Percentiles rank a stretch among this genome's conserved stretches.
Conservation (phyloP, 2,797 vertebrate genomes). For the Esox lucius region DNA sequence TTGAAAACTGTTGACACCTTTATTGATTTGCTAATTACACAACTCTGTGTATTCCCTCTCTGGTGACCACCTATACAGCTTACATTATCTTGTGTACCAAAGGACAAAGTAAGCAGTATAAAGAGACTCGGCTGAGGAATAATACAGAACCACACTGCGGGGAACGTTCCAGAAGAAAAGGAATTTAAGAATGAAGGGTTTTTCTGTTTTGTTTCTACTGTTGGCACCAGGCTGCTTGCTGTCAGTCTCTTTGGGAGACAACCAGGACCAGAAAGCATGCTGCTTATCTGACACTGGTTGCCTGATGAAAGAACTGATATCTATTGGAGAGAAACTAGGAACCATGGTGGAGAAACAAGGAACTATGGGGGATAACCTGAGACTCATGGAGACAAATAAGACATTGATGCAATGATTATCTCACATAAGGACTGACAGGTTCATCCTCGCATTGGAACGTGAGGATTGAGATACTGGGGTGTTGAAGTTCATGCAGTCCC, state of each 20-base stretch:
- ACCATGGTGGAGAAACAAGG: slow-evolving; percentile 37
- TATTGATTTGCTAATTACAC: too few species aligned
- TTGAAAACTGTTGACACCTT: too few species aligned
- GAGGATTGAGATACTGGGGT: too few species aligned
- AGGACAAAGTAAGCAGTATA: neutral
- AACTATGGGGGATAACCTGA: slow-evolving; percentile 38
- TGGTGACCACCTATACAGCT: too few species aligned
- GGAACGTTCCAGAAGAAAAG: slow-evolving; percentile 6
- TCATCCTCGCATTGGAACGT: too few species aligned
- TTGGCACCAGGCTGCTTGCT: slow-evolving; percentile 16
- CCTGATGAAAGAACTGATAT: slow-evolving; percentile 24
- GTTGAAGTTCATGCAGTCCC: too few species aligned
- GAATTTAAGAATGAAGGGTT: slow-evolving; percentile 34
- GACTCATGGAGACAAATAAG: too few species aligned
- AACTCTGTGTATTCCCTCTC: too few species aligned
- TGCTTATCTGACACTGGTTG: slow-evolving; percentile 17
- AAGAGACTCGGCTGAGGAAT: neutral
- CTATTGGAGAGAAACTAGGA: slow-evolving; percentile 34
- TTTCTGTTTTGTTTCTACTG: slow-evolving; percentile 22
- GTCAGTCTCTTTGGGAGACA: neutral
- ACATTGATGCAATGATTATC: too few species aligned
- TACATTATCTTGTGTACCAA: too few species aligned
- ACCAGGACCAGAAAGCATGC: neutral
- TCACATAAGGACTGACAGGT: too few species aligned
- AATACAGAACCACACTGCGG: neutral